phyloP scores from a whole-genome alignment of 2,797 vertebrate genomes.

The Phyllotis vaccarum region DNA sequence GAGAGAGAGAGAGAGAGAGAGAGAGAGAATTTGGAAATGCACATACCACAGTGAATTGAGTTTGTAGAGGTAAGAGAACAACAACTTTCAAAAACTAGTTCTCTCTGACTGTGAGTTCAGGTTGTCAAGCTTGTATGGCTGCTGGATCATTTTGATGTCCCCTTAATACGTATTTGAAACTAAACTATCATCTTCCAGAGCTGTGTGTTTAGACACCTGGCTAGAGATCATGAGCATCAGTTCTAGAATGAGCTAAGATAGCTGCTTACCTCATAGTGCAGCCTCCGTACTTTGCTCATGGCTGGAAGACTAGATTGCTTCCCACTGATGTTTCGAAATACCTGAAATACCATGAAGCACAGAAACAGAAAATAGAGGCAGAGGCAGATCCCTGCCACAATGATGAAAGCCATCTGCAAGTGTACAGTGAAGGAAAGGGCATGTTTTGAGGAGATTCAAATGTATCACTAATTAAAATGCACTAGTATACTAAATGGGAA shows the following conservation, averaged over 20 bases:
- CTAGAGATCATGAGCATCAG: neutral
- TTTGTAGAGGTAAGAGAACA: neutral
- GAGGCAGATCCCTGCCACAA: slow-evolving; percentile 97
- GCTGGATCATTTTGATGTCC: neutral
- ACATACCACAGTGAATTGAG: neutral
- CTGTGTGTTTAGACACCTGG: neutral
- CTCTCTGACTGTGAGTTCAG: neutral
- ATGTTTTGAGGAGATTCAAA: neutral
- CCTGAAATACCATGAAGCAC: slow-evolving; percentile 99
- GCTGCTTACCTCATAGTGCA: slow-evolving; percentile 94
- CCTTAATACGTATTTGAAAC: neutral
- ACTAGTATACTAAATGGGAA: neutral
- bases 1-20: neutral
- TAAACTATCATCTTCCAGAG: neutral
- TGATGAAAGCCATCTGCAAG: slow-evolving; percentile 98
- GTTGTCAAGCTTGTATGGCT: neutral
- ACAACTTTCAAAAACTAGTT: neutral
- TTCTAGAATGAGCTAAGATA: neutral
- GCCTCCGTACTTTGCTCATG: slow-evolving; percentile 96
- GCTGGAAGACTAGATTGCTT: slow-evolving; percentile 95
- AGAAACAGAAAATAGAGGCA: slow-evolving; percentile 99
- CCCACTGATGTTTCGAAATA: slow-evolving; percentile 98
- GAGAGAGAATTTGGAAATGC: neutral
- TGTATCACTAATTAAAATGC: neutral
- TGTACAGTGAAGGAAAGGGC: slow-evolving; percentile 87